phyloP scores from a whole-genome alignment of 2,888 invertebrate species.

The Troides helena region DNA sequence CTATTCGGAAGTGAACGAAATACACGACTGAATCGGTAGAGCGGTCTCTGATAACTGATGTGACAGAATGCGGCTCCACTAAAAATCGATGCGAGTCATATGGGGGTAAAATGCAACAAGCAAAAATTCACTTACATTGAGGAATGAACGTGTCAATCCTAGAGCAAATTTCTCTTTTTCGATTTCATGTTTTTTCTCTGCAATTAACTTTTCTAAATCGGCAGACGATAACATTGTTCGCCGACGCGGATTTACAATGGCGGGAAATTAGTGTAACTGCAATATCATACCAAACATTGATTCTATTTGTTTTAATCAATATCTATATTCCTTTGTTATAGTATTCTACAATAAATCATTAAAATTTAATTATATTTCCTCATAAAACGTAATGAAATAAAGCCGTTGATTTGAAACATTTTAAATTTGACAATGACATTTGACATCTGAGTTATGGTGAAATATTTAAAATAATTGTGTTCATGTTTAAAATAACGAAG shows the following conservation, averaged over 20 bases:
- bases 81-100: constrained; percentile 49
- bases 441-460: constrained; percentile 9
- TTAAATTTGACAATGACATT: constrained; percentile 5
- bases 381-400: neutral
- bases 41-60: constrained; percentile 15
- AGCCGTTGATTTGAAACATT: constrained; percentile 4
- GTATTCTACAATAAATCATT: neutral
- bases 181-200: constrained; percentile 68
- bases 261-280: constrained; percentile 41
- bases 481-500: too few relatives aligned
- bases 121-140: constrained; percentile 42
- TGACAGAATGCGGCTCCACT: constrained; percentile 38
- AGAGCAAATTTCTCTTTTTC: constrained; percentile 65
- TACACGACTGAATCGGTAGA: constrained; percentile 10
- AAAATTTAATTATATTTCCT: neutral
- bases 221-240: constrained; percentile 64
- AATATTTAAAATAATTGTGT: too few relatives aligned
- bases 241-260: constrained; percentile 41
- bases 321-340: neutral
- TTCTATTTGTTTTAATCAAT: neutral
- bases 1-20: neutral
- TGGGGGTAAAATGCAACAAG: constrained; percentile 36
- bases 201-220: constrained; percentile 70
- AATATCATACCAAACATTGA: neutral
- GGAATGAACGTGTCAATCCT: constrained; percentile 45